Percentiles rank a stretch among this genome's conserved stretches.
These are phyloP conservation scores for Coluber constrictor DNA, from an alignment of 2,797 vertebrate genomes.

Conservation along the genomic window DNA sequence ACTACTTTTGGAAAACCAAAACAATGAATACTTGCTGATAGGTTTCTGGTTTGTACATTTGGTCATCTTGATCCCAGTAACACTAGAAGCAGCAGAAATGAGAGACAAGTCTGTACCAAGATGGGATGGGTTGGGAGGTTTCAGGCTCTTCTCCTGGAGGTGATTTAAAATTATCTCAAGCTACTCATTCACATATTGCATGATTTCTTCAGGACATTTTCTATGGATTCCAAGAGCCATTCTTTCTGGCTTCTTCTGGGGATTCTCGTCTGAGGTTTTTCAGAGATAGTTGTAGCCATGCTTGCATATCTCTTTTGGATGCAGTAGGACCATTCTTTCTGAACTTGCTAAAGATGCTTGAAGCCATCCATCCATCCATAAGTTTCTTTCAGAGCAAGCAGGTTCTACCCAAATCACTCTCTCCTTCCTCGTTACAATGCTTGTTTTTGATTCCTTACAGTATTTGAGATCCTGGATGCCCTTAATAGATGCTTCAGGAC, in stretches of 20 bases:
- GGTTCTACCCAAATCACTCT: no score
- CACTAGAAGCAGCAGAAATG: no score
- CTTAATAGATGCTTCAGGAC: background rate
- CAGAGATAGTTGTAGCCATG: background rate
- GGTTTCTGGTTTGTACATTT: background rate
- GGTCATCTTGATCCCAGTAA: background rate
- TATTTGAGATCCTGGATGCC: background rate
- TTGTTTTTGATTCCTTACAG: no score
- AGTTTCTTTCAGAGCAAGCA: background rate
- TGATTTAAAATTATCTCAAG: background rate
- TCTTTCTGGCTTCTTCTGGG: background rate
- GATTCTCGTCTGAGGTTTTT: background rate
- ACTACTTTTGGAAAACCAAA: background rate
- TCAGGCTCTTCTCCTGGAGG: background rate
- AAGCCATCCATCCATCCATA: background rate
- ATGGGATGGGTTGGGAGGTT: no score
- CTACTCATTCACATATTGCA: background rate
- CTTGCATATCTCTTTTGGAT: background rate
- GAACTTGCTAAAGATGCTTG: background rate
- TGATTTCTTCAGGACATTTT: background rate
- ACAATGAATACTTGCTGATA: background rate
- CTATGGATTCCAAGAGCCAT: background rate
- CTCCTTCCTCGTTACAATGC: no score
- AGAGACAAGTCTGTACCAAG: no score
- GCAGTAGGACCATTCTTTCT: background rate